Evolutionary conservation across 2,113 vertebrate genomes (phyloP), one percentile per base, ranked within the genome.

Genomic region (Brienomyrus longianalis): DNA sequence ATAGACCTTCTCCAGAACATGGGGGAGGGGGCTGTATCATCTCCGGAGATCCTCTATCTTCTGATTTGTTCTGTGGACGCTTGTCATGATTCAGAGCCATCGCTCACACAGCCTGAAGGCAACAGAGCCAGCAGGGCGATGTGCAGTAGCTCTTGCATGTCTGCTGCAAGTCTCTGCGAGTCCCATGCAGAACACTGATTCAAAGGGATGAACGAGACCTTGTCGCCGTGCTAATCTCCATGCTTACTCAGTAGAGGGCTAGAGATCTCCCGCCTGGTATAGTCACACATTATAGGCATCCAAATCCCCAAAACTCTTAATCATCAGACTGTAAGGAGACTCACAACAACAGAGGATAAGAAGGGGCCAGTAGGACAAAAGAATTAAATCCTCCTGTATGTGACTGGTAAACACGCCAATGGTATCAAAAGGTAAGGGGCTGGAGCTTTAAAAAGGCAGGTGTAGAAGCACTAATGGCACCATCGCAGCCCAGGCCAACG

Each of bases 341-440:
- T 27, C 31, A 84, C 19, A 84, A 47, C 2, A 84, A 47, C 2
- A 85, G 83, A 85, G 83, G 23, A n/a, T 50, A 51, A 86, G 83
- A 11, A 27, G 48, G 83, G 45, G 45, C 45, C 21, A 86, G 83
- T 5, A 27, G 19, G 45, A 17, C 45, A 86, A n/a, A 48, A 13
- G 45, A 51, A 51, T 48, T 2, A 86, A 23, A 86, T 27, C 45
- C 19, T 51, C 83, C 45, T 51, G 13, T 39, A 27, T 1, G 9
- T 27, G 6, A n/a, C 23, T 31, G 23, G 45, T 51, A 86, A 86
- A 86, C 83, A 86, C 83, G 10, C 3, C 45, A 86, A 51, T 86
- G 83, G 45, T 48, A 86, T 51, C 83, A 86, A 19, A 86, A 86
- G 83, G 83, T 51, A 51, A 86, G 83, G 51, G 83, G 83, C n/a